Conservation (phyloP, 2,888 invertebrate genomes). For the Coenonympha arcania region DNA sequence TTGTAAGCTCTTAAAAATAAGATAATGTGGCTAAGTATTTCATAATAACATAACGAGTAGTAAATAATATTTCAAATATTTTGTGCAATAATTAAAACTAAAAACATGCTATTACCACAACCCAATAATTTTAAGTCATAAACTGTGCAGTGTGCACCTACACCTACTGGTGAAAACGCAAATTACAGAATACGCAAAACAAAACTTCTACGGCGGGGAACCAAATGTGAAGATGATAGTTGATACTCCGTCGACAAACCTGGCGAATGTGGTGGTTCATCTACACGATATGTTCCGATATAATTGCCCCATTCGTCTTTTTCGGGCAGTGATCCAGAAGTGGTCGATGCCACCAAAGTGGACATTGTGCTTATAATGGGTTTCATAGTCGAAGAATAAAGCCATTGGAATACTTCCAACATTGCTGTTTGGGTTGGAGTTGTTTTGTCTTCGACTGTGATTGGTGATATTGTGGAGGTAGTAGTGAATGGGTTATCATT, state of each 20-base stretch:
- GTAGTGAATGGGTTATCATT: slow-evolving; percentile 71
- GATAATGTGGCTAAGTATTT: background rate
- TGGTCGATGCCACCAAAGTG: slow-evolving; percentile 48
- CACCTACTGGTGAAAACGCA: slow-evolving; percentile 35
- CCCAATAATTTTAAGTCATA: slow-evolving; percentile 29
- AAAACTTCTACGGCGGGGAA: slow-evolving; percentile 59
- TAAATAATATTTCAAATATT: slow-evolving; percentile 1
- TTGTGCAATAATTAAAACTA: slow-evolving; percentile 18
- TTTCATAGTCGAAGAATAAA: slow-evolving; percentile 66
- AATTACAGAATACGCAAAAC: slow-evolving; percentile 50
- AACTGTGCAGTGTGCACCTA: slow-evolving; percentile 40
- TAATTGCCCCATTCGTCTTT: slow-evolving; percentile 68
- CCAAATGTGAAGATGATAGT: slow-evolving; percentile 50
- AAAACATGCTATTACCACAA: slow-evolving; percentile 29
- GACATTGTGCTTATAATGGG: slow-evolving; percentile 61
- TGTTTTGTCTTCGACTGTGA: slow-evolving; percentile 63
- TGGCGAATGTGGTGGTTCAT: slow-evolving; percentile 71
- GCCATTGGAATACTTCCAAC: slow-evolving; percentile 71
- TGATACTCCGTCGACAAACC: slow-evolving; percentile 71
- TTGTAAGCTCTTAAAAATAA: background rate
- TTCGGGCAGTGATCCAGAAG: slow-evolving; percentile 51
- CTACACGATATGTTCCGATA: slow-evolving; percentile 69
- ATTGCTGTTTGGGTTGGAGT: slow-evolving; percentile 69
- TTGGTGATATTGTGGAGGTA: slow-evolving; percentile 59
- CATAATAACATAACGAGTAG: background rate